These are phyloP conservation scores for Zosterops lateralis DNA, from an alignment of 2,113 vertebrate genomes.

Conservation along the genomic window DNA sequence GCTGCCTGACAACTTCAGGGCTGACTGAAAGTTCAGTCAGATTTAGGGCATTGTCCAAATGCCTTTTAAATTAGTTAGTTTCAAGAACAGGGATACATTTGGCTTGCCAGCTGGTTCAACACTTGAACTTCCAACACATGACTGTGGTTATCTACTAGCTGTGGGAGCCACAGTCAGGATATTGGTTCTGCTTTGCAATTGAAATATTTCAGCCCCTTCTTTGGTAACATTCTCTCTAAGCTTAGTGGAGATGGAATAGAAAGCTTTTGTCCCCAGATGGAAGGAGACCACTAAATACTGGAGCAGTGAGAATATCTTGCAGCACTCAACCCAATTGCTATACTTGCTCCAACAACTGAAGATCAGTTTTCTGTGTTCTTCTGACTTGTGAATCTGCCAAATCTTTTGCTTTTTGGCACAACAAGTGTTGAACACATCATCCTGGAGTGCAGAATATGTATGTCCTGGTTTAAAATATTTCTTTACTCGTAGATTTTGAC, in stretches of 20 bases:
- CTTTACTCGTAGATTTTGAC: background rate
- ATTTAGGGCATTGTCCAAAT: background rate
- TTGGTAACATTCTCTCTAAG: background rate
- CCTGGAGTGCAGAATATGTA: background rate
- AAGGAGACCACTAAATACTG: background rate
- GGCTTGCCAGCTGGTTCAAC: background rate
- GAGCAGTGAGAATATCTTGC: background rate
- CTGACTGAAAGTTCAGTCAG: background rate
- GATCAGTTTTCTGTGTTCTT: background rate
- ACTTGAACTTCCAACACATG: background rate
- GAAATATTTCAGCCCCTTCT: background rate
- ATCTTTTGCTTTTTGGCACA: background rate
- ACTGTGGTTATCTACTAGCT: background rate
- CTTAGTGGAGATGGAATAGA: background rate
- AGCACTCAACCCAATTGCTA: background rate
- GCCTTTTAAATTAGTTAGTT: background rate
- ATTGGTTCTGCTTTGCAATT: background rate
- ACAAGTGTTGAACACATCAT: background rate
- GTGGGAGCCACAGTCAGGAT: background rate
- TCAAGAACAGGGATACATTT: background rate
- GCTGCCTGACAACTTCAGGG: background rate
- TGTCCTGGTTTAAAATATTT: background rate
- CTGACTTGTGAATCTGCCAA: background rate
- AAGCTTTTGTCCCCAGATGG: background rate
- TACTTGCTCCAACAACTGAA: background rate